Evolutionary conservation across 2,888 invertebrate genomes (phyloP).

Genomic region (Julus scanicus): DNA sequence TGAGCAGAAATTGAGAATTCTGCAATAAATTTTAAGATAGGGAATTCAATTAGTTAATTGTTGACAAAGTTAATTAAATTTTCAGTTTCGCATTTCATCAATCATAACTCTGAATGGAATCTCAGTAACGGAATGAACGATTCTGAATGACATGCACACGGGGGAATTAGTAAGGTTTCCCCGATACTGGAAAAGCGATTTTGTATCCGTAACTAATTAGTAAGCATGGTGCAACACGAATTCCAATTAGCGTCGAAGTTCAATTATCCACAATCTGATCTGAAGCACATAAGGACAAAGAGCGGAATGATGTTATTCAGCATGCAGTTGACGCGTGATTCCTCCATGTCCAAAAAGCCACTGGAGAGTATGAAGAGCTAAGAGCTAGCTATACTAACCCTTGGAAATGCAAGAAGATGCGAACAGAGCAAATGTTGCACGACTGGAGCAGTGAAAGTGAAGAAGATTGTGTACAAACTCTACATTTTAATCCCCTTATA

Average conservation of each 20-base stretch:
- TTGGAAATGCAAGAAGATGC: constrained; percentile 25
- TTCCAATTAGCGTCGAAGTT: constrained; percentile 40
- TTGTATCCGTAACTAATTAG: constrained; percentile 45
- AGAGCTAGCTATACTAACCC: constrained; percentile 43
- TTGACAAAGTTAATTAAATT: neutral
- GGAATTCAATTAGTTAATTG: neutral
- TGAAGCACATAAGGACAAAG: neutral
- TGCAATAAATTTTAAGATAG: neutral
- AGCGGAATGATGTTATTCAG: neutral
- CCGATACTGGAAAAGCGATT: constrained; percentile 1
- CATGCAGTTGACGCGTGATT: neutral
- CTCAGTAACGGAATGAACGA: neutral
- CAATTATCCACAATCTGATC: constrained; percentile 36
- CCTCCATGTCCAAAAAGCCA: neutral
- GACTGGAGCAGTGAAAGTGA: constrained; percentile 39
- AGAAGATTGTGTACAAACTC: constrained; percentile 9
- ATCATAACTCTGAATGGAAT: neutral
- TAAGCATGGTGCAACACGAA: constrained; percentile 36
- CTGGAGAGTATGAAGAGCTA: constrained; percentile 1
- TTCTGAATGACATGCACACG: constrained; percentile 5
- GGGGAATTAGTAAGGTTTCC: neutral
- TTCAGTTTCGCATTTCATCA: neutral
- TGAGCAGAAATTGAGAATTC: neutral
- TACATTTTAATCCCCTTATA: constrained; percentile 7
- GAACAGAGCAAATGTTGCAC: constrained; percentile 25